Evolutionary conservation across 2,113 vertebrate genomes (phyloP).

Genomic region (Plecotus auritus): DNA sequence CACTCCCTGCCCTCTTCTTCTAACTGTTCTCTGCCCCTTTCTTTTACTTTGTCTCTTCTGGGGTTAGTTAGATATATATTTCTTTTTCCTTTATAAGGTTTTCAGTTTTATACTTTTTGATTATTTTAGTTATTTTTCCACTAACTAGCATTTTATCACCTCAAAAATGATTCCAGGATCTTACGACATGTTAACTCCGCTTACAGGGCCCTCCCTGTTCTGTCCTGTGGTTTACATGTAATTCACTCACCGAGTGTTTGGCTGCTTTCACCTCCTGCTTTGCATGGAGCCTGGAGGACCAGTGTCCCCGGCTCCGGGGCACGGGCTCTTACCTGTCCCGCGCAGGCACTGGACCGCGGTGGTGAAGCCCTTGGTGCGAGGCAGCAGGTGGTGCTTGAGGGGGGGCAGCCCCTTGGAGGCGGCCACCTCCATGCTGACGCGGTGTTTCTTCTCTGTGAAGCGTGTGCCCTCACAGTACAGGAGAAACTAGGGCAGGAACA

Average conservation of each 20-base stretch:
- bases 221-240: rapidly evolving
- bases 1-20: rapidly evolving
- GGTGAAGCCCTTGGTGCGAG: constrained; percentile 98
- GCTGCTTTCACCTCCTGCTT: rapidly evolving
- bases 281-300: rapidly evolving
- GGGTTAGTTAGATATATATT: too few relatives aligned
- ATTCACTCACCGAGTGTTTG: rapidly evolving
- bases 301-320: rapidly evolving
- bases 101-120: background rate
- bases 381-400: constrained; percentile 96
- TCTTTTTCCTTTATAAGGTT: background rate
- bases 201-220: rapidly evolving
- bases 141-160: background rate
- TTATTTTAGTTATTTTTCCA: background rate
- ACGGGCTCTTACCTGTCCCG: constrained; percentile 87
- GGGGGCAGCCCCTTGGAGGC: constrained; percentile 94
- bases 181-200: rapidly evolving
- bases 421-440: constrained; percentile 98
- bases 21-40: background rate
- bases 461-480: constrained; percentile 98
- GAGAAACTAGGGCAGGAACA: constrained; percentile 85
- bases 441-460: constrained; percentile 97
- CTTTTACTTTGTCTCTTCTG: background rate
- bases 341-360: constrained; percentile 96
- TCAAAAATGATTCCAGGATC: rapidly evolving